Evolutionary conservation across 35 echinoderm and acorn worm species (phyloP).

Genomic region (Heliocidaris erythrogramma): DNA sequence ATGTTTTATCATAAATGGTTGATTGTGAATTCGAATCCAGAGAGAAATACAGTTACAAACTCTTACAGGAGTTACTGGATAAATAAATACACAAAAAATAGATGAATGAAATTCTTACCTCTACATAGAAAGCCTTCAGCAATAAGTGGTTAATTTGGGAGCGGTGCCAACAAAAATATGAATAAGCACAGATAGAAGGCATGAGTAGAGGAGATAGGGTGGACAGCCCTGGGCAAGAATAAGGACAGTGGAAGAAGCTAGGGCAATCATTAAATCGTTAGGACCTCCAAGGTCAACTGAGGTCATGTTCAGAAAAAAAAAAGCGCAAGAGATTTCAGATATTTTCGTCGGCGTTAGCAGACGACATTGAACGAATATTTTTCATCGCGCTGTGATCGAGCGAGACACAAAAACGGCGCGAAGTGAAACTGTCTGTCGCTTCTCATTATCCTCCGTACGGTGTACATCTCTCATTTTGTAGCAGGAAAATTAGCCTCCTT

Average conservation of each 20-base stretch:
- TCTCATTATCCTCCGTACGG: too few relatives aligned
- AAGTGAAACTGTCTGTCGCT: too few relatives aligned
- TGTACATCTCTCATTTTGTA: too few relatives aligned
- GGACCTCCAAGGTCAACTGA: neutral
- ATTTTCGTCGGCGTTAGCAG: neutral
- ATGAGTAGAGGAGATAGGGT: neutral
- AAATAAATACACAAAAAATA: neutral
- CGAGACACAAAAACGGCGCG: neutral
- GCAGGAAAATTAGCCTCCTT: too few relatives aligned
- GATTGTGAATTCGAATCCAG: too few relatives aligned
- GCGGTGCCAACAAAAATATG: neutral
- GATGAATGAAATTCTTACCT: neutral
- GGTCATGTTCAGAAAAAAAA: neutral
- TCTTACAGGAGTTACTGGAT: too few relatives aligned
- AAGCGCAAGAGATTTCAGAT: neutral
- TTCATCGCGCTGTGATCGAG: neutral
- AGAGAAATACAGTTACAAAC: too few relatives aligned
- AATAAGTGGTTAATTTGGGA: neutral
- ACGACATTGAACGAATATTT: neutral
- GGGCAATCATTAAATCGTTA: conserved; percentile 11
- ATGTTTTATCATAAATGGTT: too few relatives aligned
- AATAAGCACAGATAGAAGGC: neutral
- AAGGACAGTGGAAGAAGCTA: neutral
- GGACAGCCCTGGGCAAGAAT: neutral
- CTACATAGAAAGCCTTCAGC: neutral